Evolutionary conservation across 64 coral and sea anemone genomes (phyloP).

Genomic region (Stichodactyla helianthus): DNA sequence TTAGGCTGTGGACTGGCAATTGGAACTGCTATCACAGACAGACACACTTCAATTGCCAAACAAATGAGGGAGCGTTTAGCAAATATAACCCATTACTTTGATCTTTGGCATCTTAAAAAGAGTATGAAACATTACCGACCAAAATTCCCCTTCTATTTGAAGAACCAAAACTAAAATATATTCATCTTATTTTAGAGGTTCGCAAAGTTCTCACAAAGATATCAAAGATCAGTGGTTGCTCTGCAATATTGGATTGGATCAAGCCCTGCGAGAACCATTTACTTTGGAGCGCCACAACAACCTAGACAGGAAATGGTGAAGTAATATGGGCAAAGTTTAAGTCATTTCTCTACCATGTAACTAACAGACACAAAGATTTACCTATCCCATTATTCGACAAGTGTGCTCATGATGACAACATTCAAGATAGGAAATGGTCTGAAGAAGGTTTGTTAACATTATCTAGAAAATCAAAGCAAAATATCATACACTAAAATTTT

Average conservation of each 20-base stretch:
- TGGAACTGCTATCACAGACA: too few species aligned
- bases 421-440: not conserved
- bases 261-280: not conserved
- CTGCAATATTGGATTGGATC: not conserved
- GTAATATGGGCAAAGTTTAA: conserved; percentile 25
- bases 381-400: not conserved
- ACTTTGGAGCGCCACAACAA: conserved; percentile 15
- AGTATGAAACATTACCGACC: too few species aligned
- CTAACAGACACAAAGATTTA: not conserved
- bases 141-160: not conserved
- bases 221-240: not conserved
- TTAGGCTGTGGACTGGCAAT: too few species aligned
- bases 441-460: conserved; percentile 19
- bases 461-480: too few species aligned
- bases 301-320: conserved; percentile 7
- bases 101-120: too few species aligned
- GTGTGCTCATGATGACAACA: conserved; percentile 3
- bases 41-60: too few species aligned
- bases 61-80: too few species aligned
- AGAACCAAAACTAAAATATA: not conserved
- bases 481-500: too few species aligned
- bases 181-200: not conserved
- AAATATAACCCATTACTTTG: too few species aligned
- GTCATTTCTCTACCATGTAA: conserved; percentile 15
- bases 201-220: not conserved